A percentile compares a stretch with the other conserved stretches of the same genome.
These are phyloP conservation scores for Drosophila lini DNA, from an alignment of 1,140 invertebrate species.

Conservation along the genomic window DNA sequence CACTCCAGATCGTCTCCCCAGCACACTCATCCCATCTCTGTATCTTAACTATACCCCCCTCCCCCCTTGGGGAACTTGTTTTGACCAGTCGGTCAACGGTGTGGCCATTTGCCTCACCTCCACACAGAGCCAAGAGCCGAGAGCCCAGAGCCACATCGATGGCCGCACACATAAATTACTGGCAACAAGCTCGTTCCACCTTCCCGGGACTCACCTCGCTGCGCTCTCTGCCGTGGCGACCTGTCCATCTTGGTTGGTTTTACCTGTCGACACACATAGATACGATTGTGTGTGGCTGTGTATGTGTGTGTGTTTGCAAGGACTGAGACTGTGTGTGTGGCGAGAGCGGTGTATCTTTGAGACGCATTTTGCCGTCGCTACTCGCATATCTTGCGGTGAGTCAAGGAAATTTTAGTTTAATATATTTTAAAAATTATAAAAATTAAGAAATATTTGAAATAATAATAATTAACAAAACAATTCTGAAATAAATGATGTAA, in stretches of 20 bases:
- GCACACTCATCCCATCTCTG: slow-evolving; percentile 17
- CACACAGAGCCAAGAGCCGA: slow-evolving; percentile 10
- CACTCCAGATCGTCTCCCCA: slow-evolving; percentile 32
- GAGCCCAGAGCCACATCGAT: slow-evolving; percentile 50
- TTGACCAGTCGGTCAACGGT: slow-evolving; percentile 74
- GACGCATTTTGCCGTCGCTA: slow-evolving; percentile 66
- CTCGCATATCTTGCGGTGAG: slow-evolving; percentile 8
- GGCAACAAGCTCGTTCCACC: slow-evolving; percentile 36
- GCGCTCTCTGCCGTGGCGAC: slow-evolving; percentile 27
- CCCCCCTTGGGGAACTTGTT: slow-evolving; percentile 59
- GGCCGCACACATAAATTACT: slow-evolving; percentile 79
- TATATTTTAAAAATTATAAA: neutral
- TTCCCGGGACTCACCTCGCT: neutral
- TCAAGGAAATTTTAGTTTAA: neutral
- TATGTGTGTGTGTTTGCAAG: slow-evolving; percentile 6
- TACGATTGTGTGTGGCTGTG: slow-evolving; percentile 25
- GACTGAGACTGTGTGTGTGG: slow-evolving; percentile 1
- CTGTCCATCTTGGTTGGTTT: slow-evolving; percentile 52
- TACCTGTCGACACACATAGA: slow-evolving; percentile 68
- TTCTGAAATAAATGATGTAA: too few species aligned
- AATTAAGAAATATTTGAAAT: neutral
- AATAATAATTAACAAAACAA: neutral
- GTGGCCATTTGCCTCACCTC: slow-evolving; percentile 55
- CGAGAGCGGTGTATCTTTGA: slow-evolving; percentile 26
- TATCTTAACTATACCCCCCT: slow-evolving; percentile 12